phyloP scores from a whole-genome alignment of 1,140 invertebrate species.

The Steinernema khuongi region DNA sequence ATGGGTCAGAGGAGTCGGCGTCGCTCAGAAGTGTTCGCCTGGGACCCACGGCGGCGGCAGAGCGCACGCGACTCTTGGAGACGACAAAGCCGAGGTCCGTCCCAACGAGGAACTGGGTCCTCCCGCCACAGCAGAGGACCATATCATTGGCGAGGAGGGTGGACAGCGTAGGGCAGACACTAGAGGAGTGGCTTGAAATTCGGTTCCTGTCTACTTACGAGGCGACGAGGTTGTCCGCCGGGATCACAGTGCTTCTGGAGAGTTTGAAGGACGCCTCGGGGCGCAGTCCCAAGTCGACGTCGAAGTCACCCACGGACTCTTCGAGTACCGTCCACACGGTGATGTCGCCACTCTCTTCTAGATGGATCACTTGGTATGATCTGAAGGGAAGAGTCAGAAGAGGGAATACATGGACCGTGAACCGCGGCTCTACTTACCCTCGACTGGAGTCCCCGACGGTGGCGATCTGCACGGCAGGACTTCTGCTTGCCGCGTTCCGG shows the following conservation, averaged over 20 bases:
- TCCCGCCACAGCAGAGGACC: not conserved
- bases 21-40: not conserved
- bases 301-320: not conserved
- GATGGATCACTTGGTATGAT: not conserved
- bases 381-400: not conserved
- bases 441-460: not conserved
- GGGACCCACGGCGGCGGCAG: not conserved
- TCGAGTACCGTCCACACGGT: not conserved
- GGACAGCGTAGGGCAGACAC: not conserved
- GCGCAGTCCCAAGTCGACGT: conserved; percentile 9
- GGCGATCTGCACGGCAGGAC: not conserved
- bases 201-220: not conserved
- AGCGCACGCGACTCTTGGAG: not conserved
- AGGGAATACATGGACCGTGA: not conserved
- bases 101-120: not conserved
- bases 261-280: not conserved
- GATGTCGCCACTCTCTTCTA: not conserved
- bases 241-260: not conserved
- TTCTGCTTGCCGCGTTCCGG: not conserved
- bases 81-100: not conserved
- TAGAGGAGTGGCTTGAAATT: not conserved
- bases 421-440: not conserved
- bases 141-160: not conserved
- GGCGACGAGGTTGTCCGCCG: not conserved
- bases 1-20: not conserved